phyloP scores from a whole-genome alignment of 1,140 invertebrate species.

The Leptestheria dahalacensis region DNA sequence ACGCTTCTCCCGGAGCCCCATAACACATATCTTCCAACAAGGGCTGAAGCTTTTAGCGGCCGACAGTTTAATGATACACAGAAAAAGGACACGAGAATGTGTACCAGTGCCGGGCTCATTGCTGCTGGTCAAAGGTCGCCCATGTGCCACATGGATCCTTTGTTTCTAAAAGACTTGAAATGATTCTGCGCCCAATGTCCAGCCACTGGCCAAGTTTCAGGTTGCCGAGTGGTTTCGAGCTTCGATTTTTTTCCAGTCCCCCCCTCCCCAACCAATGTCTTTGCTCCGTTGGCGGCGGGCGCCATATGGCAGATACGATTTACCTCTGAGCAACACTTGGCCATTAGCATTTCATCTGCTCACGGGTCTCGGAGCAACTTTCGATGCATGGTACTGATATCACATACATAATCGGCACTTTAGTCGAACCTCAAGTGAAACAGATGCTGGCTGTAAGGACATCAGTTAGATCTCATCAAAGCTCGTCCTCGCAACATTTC shows the following conservation, averaged over 20 bases:
- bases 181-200: no score
- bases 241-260: no score
- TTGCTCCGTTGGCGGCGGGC: neutral
- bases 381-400: neutral
- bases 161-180: no score
- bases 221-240: no score
- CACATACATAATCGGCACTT: no score
- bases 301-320: neutral
- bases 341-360: neutral
- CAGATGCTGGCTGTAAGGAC: neutral
- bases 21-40: neutral
- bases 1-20: neutral
- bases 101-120: neutral
- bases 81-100: neutral
- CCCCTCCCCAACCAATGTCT: neutral
- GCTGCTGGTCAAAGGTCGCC: neutral
- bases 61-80: neutral
- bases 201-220: no score
- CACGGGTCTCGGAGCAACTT: neutral
- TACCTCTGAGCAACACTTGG: neutral
- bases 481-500: no score
- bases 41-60: neutral
- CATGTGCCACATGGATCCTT: neutral
- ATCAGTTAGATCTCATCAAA: neutral
- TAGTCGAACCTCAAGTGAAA: neutral